phyloP scores from a whole-genome alignment of 2,888 invertebrate genomes.

The Eristalinus sepulchralis region DNA sequence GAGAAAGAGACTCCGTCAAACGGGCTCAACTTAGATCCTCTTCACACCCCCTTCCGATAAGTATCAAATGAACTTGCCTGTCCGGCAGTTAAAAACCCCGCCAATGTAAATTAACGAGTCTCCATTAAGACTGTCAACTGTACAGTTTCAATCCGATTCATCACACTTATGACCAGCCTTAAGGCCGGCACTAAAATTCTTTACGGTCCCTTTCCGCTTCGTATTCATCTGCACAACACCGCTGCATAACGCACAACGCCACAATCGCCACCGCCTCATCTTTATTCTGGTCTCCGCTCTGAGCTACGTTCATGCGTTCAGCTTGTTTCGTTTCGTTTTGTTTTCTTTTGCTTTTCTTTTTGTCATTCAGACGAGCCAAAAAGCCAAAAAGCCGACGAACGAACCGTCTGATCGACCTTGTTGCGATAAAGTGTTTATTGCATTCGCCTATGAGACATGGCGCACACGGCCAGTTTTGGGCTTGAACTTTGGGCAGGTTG shows the following conservation, averaged over 20 bases:
- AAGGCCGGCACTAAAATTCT: background rate
- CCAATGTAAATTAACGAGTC: background rate
- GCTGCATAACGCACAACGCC: background rate
- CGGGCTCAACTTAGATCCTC: background rate
- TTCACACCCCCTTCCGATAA: background rate
- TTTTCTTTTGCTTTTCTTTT: slow-evolving; percentile 11
- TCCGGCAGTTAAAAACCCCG: background rate
- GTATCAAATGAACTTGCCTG: background rate
- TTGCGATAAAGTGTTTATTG: slow-evolving; percentile 65
- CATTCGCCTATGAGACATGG: slow-evolving; percentile 44
- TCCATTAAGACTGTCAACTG: background rate
- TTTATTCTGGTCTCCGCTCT: background rate
- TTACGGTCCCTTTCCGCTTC: background rate
- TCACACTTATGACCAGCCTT: background rate
- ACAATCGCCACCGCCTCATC: background rate
- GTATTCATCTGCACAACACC: background rate
- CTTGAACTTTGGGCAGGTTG: background rate
- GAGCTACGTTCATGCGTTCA: background rate
- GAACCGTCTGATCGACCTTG: slow-evolving; percentile 57
- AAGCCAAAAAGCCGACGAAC: slow-evolving; percentile 12
- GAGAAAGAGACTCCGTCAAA: background rate
- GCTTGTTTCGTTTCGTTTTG: background rate
- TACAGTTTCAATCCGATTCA: background rate
- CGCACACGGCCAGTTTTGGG: slow-evolving; percentile 23
- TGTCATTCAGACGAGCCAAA: background rate